phyloP scores from a whole-genome alignment of 2,888 invertebrate species.

The Synanthedon tipuliformis region DNA sequence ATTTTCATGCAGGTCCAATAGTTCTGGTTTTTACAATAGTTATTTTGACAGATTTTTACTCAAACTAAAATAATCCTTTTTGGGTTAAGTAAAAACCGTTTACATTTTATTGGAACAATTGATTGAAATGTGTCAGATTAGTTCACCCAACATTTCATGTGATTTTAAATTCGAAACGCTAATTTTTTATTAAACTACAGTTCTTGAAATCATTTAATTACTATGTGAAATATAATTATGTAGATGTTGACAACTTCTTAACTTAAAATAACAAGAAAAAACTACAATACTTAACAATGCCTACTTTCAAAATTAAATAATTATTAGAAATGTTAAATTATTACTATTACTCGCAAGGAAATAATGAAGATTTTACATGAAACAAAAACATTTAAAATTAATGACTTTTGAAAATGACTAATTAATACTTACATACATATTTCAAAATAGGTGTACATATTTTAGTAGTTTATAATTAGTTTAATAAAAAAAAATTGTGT shows the following conservation, averaged over 20 bases:
- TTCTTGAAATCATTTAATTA: background rate
- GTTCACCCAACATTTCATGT: conserved; percentile 26
- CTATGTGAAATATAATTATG: background rate
- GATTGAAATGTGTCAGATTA: background rate
- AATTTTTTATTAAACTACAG: background rate
- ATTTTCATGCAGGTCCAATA: conserved; percentile 12
- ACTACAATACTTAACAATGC: background rate
- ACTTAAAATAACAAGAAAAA: background rate
- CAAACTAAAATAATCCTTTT: background rate
- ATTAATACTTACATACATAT: background rate
- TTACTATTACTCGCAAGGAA: background rate
- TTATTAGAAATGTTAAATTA: background rate
- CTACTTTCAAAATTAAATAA: background rate
- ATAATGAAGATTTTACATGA: background rate
- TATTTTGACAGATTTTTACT: background rate
- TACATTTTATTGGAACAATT: background rate
- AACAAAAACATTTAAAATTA: background rate
- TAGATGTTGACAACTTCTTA: background rate
- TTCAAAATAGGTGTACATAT: no score
- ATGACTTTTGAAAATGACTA: background rate
- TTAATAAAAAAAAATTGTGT: background rate
- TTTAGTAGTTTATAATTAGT: background rate
- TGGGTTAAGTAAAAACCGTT: no score
- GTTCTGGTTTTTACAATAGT: conserved; percentile 4
- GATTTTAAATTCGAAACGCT: conserved; percentile 38